Evolutionary conservation across 1,140 invertebrate species (phyloP).

Genomic region (Drosophila pectinifera): DNA sequence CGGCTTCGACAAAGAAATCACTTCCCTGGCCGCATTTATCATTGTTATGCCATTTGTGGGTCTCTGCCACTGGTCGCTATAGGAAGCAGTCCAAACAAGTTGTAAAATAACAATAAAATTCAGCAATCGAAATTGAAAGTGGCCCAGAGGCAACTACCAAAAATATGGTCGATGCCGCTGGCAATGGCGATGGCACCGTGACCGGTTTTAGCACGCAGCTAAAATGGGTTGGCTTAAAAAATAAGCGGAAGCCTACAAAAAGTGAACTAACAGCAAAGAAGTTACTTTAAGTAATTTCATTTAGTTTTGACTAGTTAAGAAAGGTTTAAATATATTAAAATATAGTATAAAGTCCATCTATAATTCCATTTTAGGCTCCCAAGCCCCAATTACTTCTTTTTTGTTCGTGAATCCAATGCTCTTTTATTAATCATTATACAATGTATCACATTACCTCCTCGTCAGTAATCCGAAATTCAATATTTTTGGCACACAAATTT

Average conservation of each 20-base stretch:
- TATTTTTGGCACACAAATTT: conserved; percentile 4
- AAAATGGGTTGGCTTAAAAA: not conserved
- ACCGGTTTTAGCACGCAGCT: conserved; percentile 13
- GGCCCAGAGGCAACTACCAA: conserved; percentile 46
- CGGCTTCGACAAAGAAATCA: conserved; percentile 26
- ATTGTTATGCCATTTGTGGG: conserved; percentile 43
- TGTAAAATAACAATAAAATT: conserved; percentile 81
- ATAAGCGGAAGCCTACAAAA: not conserved
- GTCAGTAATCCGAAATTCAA: not conserved
- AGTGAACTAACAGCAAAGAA: no score
- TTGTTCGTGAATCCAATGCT: no score
- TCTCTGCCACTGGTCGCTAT: conserved; percentile 29
- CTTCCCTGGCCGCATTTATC: conserved; percentile 52
- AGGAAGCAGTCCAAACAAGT: conserved; percentile 69
- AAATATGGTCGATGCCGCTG: conserved; percentile 42
- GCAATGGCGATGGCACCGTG: conserved; percentile 35
- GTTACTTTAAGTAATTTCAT: no score
- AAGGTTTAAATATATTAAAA: no score
- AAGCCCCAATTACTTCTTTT: no score
- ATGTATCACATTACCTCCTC: not conserved
- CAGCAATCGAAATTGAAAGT: conserved; percentile 78
- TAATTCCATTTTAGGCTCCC: no score
- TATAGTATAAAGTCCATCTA: no score
- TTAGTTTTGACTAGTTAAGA: no score
- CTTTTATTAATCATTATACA: not conserved